Evolutionary conservation across 2,113 vertebrate genomes (phyloP), one percentile per base, ranked within the genome.

Genomic region (Muntiacus reevesi): DNA sequence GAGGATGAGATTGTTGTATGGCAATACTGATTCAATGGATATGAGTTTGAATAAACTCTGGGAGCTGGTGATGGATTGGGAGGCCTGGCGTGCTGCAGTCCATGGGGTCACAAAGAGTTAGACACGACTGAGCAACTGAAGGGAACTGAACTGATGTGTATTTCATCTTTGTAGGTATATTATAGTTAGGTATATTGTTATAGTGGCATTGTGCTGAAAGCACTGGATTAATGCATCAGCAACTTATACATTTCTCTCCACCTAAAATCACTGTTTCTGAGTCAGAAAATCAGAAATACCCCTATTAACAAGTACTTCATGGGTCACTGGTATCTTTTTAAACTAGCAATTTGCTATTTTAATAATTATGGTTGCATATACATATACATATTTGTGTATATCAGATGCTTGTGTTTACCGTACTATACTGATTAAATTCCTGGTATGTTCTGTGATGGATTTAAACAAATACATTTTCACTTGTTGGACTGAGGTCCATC

Each of bases 391-490:
- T 74, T 7, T 74, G 2, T 76, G 11, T 67, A 45, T 76, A 5
- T 86, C 25, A 96, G 55, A 91, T 7, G 12, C 93, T 93, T 93
- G 6, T 9, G 33, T 36, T 90, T 96, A 54, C n/a, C 21, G 10
- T 93, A 43, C 83, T 89, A 78, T 43, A 55, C 2, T 84, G 33
- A 82, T 23, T 25, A 47, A 94, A 74, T 76, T 97, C 30, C 13
- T 94, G 50, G 12, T 85, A 76, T 14, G 23, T 62, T 7, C 50
- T 94, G 1, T 87, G 36, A 89, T 93, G 6, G 59, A 40, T 54
- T 81, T 89, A 87, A 50, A 6, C 50, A 96, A 98, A 76, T 74
- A 25, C n/a, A 64, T 91, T 97, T 97, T 92, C 71, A 84, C 62
- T 96, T 95, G 40, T 59, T 87, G 83, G 50, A 52, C 28, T 79